These are phyloP conservation scores for Chrysolina haemoptera DNA, from an alignment of 2,888 invertebrate species.

Conservation along the genomic window DNA sequence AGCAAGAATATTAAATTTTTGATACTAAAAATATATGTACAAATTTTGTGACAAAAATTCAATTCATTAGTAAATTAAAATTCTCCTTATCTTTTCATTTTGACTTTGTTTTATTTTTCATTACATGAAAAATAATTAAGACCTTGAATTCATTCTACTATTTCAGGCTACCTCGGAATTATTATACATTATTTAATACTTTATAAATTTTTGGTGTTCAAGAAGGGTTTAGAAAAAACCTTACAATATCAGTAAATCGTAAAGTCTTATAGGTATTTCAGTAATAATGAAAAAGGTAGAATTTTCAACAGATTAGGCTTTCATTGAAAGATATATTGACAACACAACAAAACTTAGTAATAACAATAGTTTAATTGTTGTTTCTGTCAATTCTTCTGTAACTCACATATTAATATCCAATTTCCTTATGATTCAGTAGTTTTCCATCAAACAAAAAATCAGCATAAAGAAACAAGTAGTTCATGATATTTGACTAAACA, in stretches of 20 bases:
- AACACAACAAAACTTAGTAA: too few species aligned
- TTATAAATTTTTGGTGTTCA: slow-evolving; percentile 4
- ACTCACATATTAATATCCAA: too few species aligned
- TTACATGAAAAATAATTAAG: slow-evolving; percentile 42
- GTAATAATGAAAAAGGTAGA: background rate
- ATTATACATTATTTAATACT: background rate
- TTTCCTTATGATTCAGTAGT: too few species aligned
- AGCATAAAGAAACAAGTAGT: too few species aligned
- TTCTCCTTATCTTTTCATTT: background rate
- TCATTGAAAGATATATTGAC: background rate
- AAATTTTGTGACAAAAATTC: background rate
- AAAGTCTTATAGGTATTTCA: background rate
- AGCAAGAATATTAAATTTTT: background rate
- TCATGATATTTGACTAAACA: too few species aligned
- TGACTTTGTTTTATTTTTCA: slow-evolving; percentile 41
- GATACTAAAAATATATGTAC: slow-evolving; percentile 15
- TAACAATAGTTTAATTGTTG: too few species aligned
- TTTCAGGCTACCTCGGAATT: background rate
- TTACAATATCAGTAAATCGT: background rate
- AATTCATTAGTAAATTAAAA: background rate
- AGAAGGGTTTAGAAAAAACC: background rate
- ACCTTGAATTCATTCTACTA: background rate
- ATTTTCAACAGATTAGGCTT: slow-evolving; percentile 2
- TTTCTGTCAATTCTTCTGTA: too few species aligned
- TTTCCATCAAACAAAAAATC: too few species aligned